Conservation (phyloP, 2,888 invertebrate species). For the Melitaea athalia region DNA sequence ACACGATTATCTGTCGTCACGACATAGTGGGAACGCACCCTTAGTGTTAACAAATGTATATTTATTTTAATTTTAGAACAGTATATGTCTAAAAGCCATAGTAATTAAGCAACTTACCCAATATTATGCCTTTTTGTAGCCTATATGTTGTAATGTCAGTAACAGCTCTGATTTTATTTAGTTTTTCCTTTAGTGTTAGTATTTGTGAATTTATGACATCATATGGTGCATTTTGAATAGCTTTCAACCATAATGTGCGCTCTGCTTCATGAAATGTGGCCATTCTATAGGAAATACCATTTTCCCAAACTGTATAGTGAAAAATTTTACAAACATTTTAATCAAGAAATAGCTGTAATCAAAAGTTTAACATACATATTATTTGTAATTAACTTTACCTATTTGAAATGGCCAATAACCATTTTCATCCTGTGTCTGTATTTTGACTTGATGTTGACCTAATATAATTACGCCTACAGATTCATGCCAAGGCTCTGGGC, state of each 20-base stretch:
- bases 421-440: slow-evolving; percentile 84
- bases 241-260: slow-evolving; percentile 92
- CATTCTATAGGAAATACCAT: slow-evolving; percentile 90
- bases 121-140: slow-evolving; percentile 85
- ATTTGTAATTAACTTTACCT: slow-evolving; percentile 73
- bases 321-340: background rate
- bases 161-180: slow-evolving; percentile 84
- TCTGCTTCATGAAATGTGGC: slow-evolving; percentile 91
- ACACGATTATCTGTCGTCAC: no score
- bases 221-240: slow-evolving; percentile 92
- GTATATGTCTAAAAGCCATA: no score
- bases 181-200: slow-evolving; percentile 83
- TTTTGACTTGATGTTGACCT: slow-evolving; percentile 91
- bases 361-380: slow-evolving; percentile 1
- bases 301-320: slow-evolving; percentile 87
- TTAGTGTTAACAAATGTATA: no score
- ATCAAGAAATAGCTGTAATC: slow-evolving; percentile 26
- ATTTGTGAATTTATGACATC: slow-evolving; percentile 90
- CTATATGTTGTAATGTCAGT: slow-evolving; percentile 87
- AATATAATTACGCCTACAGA: slow-evolving; percentile 94
- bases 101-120: slow-evolving; percentile 76
- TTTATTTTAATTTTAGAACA: no score
- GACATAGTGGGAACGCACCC: no score
- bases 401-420: slow-evolving; percentile 91
- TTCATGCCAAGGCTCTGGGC: slow-evolving; percentile 93